A percentile compares a stretch with the other conserved stretches of the same genome.
phyloP scores from a whole-genome alignment of 2,113 vertebrate genomes.

The Hippoglossus stenolepis region DNA sequence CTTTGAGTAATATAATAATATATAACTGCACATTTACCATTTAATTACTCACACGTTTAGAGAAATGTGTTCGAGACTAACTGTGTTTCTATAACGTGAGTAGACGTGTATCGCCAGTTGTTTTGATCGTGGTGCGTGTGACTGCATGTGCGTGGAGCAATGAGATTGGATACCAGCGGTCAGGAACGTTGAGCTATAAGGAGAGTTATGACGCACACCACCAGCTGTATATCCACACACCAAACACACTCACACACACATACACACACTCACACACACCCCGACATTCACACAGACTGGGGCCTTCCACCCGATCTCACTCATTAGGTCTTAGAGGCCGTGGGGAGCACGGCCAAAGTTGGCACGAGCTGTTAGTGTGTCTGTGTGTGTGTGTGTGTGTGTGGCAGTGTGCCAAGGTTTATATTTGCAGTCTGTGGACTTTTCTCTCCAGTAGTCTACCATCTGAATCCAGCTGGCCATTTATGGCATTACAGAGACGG shows the following conservation, averaged over 20 bases:
- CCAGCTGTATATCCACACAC: slow-evolving; percentile 62
- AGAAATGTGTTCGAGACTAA: slow-evolving; percentile 5
- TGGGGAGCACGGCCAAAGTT: slow-evolving; percentile 76
- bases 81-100: slow-evolving; percentile 1
- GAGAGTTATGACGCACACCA: slow-evolving; percentile 60
- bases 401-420: slow-evolving; percentile 73
- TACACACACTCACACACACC: slow-evolving; percentile 36
- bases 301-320: slow-evolving; percentile 80
- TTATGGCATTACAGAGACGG: slow-evolving; percentile 60
- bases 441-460: slow-evolving; percentile 66
- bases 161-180: slow-evolving; percentile 50
- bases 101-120: slow-evolving; percentile 1
- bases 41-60: slow-evolving; percentile 8
- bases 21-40: background rate
- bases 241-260: slow-evolving; percentile 30
- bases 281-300: slow-evolving; percentile 65
- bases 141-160: slow-evolving; percentile 25
- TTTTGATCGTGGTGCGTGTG: slow-evolving; percentile 9
- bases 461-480: slow-evolving; percentile 77
- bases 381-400: slow-evolving; percentile 35
- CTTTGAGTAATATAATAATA: background rate
- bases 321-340: slow-evolving; percentile 79
- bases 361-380: slow-evolving; percentile 61
- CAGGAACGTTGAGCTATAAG: slow-evolving; percentile 59
- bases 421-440: slow-evolving; percentile 75